Base-by-base conservation (phyloP, 2,797 vertebrate species). In the Macropodus opercularis region DNA sequence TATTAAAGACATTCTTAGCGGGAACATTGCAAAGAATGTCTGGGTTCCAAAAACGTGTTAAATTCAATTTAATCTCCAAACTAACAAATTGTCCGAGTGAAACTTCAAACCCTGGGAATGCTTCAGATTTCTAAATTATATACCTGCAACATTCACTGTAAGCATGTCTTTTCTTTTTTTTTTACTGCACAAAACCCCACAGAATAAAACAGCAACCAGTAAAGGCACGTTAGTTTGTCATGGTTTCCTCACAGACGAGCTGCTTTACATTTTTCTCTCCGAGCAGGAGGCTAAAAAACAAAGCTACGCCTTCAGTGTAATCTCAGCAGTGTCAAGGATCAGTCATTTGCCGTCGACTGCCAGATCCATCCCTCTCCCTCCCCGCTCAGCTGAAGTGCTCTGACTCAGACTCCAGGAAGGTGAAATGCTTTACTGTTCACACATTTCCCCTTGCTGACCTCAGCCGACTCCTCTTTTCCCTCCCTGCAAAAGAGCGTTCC, bases 371-470 rank as follows among this genome's bases (percentile, higher is more conserved):
- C 44, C 51, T 42, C n/a, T 19, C 38, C 1, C 54, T 79, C 63
- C 31, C 56, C 29, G 60, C 67, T 64, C 53, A 57, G 70, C 50
- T 73, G 42, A 52, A 72, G 62, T 11, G 39, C 60, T 80, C 77
- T 77, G 80, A 85, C 72, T 85, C 83, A 87, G 72, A 54, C 63
- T 74, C 57, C 44, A 68, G 68, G 80, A 85, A 80, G 82, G 81
- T 87, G 76, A 89, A 89, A 79, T 73, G 79, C 80, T 85, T 81
- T 69, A 86, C 80, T 87, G 72, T 87, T 83, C 63, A 72, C 86
- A 87, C 77, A 76, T 83, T 83, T 69, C 79, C 77, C 79, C 68
- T 43, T 63, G 1, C 85, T 85, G 79, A 88, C 81, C 89, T 87
- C 66, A 56, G 68, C 69, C 62, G 47, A 79, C 70, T 83, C 66